phyloP scores from a whole-genome alignment of 2,888 invertebrate genomes.

The Pollenia griseotomentosa region DNA sequence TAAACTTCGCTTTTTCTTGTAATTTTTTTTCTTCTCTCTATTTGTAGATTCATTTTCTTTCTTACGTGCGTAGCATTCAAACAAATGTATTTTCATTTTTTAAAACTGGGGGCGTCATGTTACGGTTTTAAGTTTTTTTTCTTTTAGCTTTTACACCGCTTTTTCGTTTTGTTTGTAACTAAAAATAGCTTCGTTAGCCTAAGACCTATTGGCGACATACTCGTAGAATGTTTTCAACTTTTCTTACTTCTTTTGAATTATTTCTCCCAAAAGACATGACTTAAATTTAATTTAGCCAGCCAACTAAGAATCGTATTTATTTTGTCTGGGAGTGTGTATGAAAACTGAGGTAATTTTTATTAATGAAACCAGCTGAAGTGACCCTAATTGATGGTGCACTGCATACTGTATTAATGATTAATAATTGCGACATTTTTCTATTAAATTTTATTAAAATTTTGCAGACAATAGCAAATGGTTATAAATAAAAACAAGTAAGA shows the following conservation, averaged over 20 bases:
- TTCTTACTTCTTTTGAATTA: slow-evolving; percentile 46
- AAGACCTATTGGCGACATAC: slow-evolving; percentile 72
- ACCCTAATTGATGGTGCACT: slow-evolving; percentile 48
- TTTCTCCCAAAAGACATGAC: slow-evolving; percentile 53
- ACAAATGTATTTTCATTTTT: slow-evolving; percentile 50
- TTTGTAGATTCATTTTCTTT: slow-evolving; percentile 40
- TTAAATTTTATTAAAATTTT: too few species aligned
- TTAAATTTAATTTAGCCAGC: slow-evolving; percentile 55
- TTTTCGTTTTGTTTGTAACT: slow-evolving; percentile 45
- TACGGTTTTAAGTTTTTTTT: slow-evolving; percentile 47
- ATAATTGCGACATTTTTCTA: slow-evolving; percentile 1
- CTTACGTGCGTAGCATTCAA: slow-evolving; percentile 71
- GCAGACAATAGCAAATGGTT: too few species aligned
- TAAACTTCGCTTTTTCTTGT: slow-evolving; percentile 24
- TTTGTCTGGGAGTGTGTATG: background rate
- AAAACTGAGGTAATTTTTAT: slow-evolving; percentile 50
- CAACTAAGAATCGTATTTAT: slow-evolving; percentile 20
- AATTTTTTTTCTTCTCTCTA: background rate
- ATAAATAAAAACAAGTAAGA: too few species aligned
- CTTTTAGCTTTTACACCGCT: slow-evolving; percentile 1
- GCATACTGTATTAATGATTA: slow-evolving; percentile 34
- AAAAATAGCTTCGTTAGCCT: slow-evolving; percentile 73
- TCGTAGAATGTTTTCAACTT: slow-evolving; percentile 27
- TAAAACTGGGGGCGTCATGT: slow-evolving; percentile 70
- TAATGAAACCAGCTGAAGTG: slow-evolving; percentile 48